Percentiles rank a stretch among this genome's conserved stretches.
These are phyloP conservation scores for Aphrophora alni DNA, from an alignment of 2,888 invertebrate genomes.

Conservation along the genomic window DNA sequence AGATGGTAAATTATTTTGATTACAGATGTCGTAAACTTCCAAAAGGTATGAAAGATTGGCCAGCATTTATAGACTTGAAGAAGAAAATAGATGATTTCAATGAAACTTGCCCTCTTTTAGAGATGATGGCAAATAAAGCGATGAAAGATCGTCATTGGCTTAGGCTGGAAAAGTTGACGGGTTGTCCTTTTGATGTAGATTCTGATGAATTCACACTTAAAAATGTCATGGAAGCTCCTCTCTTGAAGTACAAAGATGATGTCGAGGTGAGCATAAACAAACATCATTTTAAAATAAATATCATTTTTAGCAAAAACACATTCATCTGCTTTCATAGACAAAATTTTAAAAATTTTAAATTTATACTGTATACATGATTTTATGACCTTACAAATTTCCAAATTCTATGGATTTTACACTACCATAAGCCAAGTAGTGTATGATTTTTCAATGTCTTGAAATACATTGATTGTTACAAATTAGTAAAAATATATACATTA, in stretches of 20 bases:
- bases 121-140: slow-evolving; percentile 86
- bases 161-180: slow-evolving; percentile 63
- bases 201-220: slow-evolving; percentile 80
- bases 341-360: too few relatives aligned
- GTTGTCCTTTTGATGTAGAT: slow-evolving; percentile 77
- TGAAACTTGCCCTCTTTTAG: slow-evolving; percentile 83
- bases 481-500: too few relatives aligned
- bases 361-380: too few relatives aligned
- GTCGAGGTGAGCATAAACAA: slow-evolving; percentile 67
- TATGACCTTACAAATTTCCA: too few relatives aligned
- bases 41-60: slow-evolving; percentile 86
- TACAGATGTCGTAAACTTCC: slow-evolving; percentile 81
- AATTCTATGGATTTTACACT: too few relatives aligned
- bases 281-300: too few relatives aligned
- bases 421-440: too few relatives aligned
- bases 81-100: slow-evolving; percentile 91
- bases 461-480: too few relatives aligned
- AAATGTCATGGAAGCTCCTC: slow-evolving; percentile 83
- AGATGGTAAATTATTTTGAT: slow-evolving; percentile 3
- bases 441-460: too few relatives aligned
- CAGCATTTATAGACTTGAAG: slow-evolving; percentile 83
- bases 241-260: slow-evolving; percentile 82
- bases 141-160: slow-evolving; percentile 85
- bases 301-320: too few relatives aligned
- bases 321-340: too few relatives aligned